phyloP scores from a whole-genome alignment of 1,140 invertebrate genomes.

The Pararge aegeria region DNA sequence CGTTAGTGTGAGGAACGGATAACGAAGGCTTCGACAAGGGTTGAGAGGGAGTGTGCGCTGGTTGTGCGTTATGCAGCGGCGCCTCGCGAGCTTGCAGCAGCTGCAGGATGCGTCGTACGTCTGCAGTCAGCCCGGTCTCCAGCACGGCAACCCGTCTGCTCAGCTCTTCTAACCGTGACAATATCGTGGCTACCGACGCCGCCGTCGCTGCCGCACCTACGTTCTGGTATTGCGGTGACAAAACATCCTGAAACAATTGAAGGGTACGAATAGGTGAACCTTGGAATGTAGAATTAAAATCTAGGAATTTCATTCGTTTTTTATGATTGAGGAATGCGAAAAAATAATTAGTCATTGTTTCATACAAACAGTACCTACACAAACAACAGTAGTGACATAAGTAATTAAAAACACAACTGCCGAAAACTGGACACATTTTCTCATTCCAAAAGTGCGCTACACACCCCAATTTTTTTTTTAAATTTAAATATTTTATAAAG shows the following conservation, averaged over 20 bases:
- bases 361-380: too few species aligned
- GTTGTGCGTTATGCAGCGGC: constrained; percentile 63
- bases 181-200: constrained; percentile 57
- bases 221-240: constrained; percentile 74
- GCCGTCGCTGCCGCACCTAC: constrained; percentile 52
- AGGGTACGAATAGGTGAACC: too few species aligned
- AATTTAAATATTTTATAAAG: too few species aligned
- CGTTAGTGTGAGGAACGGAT: constrained; percentile 63
- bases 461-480: too few species aligned
- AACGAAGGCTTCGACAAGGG: constrained; percentile 68
- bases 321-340: too few species aligned
- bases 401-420: too few species aligned
- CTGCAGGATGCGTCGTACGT: constrained; percentile 84
- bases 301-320: too few species aligned
- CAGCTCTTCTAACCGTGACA: constrained; percentile 83
- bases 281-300: too few species aligned
- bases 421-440: too few species aligned
- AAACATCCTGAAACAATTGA: constrained; percentile 45
- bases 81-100: constrained; percentile 82
- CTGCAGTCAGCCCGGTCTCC: constrained; percentile 83
- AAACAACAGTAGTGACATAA: too few species aligned
- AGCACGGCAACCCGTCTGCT: constrained; percentile 82
- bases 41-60: constrained; percentile 57
- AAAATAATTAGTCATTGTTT: too few species aligned
- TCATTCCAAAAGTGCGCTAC: too few species aligned